Evolutionary conservation across 2,888 invertebrate species (phyloP), one percentile per base, ranked within the genome.

Genomic region (Scaptodrosophila latifasciaeformis): DNA sequence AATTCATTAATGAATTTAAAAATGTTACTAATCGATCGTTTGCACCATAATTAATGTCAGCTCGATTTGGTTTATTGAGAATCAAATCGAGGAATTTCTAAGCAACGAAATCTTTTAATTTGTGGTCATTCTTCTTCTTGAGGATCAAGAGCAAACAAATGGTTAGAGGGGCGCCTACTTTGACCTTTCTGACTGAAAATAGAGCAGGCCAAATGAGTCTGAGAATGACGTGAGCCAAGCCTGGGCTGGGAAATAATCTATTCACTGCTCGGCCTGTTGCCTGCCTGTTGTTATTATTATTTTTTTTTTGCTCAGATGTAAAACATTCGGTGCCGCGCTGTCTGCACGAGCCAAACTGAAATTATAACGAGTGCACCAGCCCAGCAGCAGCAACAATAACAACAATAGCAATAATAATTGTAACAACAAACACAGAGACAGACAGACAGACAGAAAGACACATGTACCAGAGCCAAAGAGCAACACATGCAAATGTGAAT

Each of bases 1-100:
- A 70, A 78, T 78, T 80, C 75, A 77, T 80, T 80, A 77, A 80
- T 78, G 78, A 78, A 70, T 80, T 75, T 70, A 61, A 75, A 68
- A 78, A 77, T 72, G 75, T 70, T 66, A 66, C 71, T 80, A 80
- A 78, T 75, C 75, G 78, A 75, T 75, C 75, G 75, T 75, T 75
- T 75, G 61, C 71, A 67, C 75, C 69, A 74, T 75, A 75, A 75
- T 75, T 75, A 77, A 75, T 77, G 75, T 77, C 75, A 75, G 65
- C 31, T 24, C 62, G 53, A n/a, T n/a, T n/a, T n/a, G n/a, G n/a
- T n/a, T n/a, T n/a, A n/a, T n/a, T n/a, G n/a, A n/a, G n/a, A n/a
- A n/a, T n/a, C n/a, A n/a, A n/a, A n/a, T n/a, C n/a, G n/a, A n/a
- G n/a, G n/a, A n/a, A n/a, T n/a, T n/a, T n/a, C n/a, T n/a, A n/a